Evolutionary conservation across 2,797 vertebrate genomes (phyloP), one percentile per base, ranked within the genome.

Genomic region (Melanotaenia boesemani): DNA sequence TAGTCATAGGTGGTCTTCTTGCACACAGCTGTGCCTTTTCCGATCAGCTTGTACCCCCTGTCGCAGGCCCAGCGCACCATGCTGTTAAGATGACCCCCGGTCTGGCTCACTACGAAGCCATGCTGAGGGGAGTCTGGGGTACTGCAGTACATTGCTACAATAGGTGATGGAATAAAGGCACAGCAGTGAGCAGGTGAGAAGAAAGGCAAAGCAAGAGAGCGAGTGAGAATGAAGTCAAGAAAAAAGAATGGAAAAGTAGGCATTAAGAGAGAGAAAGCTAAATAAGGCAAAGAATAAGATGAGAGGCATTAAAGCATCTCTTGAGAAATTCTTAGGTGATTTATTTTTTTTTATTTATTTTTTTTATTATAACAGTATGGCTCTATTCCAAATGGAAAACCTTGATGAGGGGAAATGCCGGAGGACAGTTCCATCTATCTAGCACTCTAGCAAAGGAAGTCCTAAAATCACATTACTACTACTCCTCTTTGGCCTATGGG

Each of bases 11-110:
- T 85, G 79, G 96, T 96, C 90, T 95, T 99, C 86, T 93, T 95
- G 90, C 98, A 99, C 9, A 96, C 94, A 34, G 97, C 98, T 34
- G 95, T 96, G 65, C 94, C 95, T 84, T 97, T 98, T 30, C 98
- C 98, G 2, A 99, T 91, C 9, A 99, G 96, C 67, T 97, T 95
- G 92, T 97, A 99, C 26, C 98, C 98, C 28, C 97, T 94, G 69
- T 99, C 98, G 32, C 98, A 99, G 24, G 97, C 96, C 98, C 98
- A 99, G 72, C 97, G 98, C 41, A 99, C 98, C 86, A 98, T 73
- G 59, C 98, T 99, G 93, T 98, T 98, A 18, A 98, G 94, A 44
- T 99, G 98, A 39, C 98, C 98, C 0, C 98, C 98, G 0, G 97
- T 98, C 93, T 99, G 98, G 72, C 97, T 99, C 78, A 97, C 95